A percentile compares a stretch with the other conserved stretches of the same genome.
phyloP scores from a whole-genome alignment of 1,140 invertebrate species.

The Mycetomoellerius zeteki region DNA sequence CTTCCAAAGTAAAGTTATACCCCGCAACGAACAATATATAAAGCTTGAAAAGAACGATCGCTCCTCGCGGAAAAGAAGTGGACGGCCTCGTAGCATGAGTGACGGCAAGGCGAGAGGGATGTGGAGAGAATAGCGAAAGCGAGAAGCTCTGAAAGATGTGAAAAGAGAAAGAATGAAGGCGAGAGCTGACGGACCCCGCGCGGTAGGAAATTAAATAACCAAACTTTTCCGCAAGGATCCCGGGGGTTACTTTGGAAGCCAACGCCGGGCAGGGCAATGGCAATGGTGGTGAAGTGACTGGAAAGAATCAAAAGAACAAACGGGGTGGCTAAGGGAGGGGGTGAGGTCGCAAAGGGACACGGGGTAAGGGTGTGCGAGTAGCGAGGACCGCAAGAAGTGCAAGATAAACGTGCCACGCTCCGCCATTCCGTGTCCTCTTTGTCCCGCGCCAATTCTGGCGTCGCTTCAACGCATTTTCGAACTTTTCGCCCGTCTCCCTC shows the following conservation, averaged over 20 bases:
- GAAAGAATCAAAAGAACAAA: conserved; percentile 82
- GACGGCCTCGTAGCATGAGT: conserved; percentile 32
- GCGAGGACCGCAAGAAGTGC: conserved; percentile 72
- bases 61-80: conserved; percentile 13
- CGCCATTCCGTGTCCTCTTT: conserved; percentile 77
- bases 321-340: conserved; percentile 51
- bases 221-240: conserved; percentile 78
- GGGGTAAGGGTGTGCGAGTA: conserved; percentile 21
- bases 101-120: not conserved
- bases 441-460: conserved; percentile 78
- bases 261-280: conserved; percentile 49
- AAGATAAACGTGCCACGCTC: conserved; percentile 81
- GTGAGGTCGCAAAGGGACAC: conserved; percentile 27
- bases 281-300: conserved; percentile 74
- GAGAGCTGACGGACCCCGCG: conserved; percentile 57
- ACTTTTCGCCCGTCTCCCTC: conserved; percentile 73
- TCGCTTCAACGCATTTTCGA: conserved; percentile 82
- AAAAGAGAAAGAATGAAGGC: conserved; percentile 21
- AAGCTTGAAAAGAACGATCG: conserved; percentile 52
- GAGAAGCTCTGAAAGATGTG: conserved; percentile 23
- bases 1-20: conserved; percentile 37
- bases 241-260: conserved; percentile 65
- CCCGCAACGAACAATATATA: conserved; percentile 37
- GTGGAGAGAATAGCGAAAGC: conserved; percentile 8
- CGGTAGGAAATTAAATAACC: conserved; percentile 81